phyloP scores from a whole-genome alignment of 2,888 invertebrate genomes.

The Limnephilus lunatus region DNA sequence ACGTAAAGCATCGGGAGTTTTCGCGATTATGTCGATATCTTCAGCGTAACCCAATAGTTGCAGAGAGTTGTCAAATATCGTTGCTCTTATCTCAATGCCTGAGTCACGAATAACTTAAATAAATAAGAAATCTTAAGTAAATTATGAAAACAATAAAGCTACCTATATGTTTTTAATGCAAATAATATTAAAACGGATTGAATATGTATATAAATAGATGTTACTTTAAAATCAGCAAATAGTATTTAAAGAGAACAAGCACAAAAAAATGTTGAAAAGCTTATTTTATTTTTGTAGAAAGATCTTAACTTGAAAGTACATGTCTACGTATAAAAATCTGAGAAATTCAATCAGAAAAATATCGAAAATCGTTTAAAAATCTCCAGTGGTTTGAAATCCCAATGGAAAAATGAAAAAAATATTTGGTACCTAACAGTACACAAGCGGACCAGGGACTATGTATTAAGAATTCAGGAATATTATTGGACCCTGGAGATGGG shows the following conservation, averaged over 20 bases:
- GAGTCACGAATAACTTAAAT: too few relatives aligned
- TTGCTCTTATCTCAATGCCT: too few relatives aligned
- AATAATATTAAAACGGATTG: too few relatives aligned
- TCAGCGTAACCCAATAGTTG: too few relatives aligned
- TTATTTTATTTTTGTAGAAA: background rate
- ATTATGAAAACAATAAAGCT: too few relatives aligned
- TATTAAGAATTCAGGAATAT: background rate
- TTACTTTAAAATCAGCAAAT: background rate
- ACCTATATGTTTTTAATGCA: too few relatives aligned
- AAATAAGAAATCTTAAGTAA: too few relatives aligned
- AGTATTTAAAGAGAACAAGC: background rate
- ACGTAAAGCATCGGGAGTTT: too few relatives aligned
- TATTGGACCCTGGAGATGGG: background rate
- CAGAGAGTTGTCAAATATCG: too few relatives aligned
- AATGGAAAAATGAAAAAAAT: background rate
- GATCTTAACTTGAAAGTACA: background rate
- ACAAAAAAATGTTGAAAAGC: background rate
- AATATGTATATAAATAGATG: background rate
- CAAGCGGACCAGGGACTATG: background rate
- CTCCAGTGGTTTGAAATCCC: background rate
- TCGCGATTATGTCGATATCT: too few relatives aligned
- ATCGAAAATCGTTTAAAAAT: background rate
- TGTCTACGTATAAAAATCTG: background rate
- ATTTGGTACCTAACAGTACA: background rate
- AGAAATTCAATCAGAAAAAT: background rate